A percentile compares a stretch with the other conserved stretches of the same genome.
These are phyloP conservation scores for Cheilosia scutellata DNA, from an alignment of 2,888 invertebrate species.

Conservation along the genomic window DNA sequence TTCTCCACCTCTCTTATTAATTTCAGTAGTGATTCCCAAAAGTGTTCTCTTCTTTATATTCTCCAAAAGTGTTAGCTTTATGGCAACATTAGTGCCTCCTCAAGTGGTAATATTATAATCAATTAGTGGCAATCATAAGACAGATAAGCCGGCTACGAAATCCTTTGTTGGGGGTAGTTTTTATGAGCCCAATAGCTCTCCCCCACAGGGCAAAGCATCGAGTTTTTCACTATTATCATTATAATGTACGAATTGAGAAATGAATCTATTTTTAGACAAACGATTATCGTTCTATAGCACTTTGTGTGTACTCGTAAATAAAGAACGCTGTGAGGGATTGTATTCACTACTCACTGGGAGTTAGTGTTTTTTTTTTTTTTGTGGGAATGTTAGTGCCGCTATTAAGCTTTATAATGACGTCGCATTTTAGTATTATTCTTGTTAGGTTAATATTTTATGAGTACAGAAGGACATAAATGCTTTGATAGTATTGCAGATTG, in stretches of 20 bases:
- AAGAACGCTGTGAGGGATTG: not conserved
- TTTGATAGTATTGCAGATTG: too few species aligned
- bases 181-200: not conserved
- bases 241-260: not conserved
- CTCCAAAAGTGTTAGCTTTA: slow-evolving; percentile 23
- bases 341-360: too few species aligned
- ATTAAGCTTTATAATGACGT: too few species aligned
- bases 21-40: slow-evolving; percentile 3
- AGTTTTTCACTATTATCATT: slow-evolving; percentile 3
- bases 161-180: not conserved
- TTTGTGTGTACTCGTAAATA: not conserved
- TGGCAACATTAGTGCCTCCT: slow-evolving; percentile 35
- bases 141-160: slow-evolving; percentile 16
- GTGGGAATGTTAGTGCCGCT: not conserved
- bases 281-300: not conserved
- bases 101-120: slow-evolving; percentile 39
- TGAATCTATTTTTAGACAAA: not conserved
- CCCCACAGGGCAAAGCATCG: not conserved
- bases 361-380: too few species aligned
- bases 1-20: not conserved
- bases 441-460: not conserved
- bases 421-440: too few species aligned
- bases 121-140: slow-evolving; percentile 49
- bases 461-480: too few species aligned
- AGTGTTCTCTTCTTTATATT: not conserved